Base-by-base conservation (phyloP, 1,140 invertebrate species). In the Zaprionus davidi region DNA sequence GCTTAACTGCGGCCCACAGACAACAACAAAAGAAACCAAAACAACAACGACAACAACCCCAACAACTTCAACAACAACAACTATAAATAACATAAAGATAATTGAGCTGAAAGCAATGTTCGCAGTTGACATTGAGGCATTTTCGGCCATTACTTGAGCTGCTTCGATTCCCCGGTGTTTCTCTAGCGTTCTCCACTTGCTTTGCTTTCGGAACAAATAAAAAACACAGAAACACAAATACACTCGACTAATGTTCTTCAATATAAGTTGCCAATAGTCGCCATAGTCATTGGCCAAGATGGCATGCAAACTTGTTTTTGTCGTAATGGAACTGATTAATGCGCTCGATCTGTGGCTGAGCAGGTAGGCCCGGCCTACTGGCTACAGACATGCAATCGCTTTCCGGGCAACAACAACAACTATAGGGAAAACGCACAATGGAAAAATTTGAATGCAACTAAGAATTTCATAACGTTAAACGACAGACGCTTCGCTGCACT, bases 81-180 rank as follows among this genome's bases (percentile, higher is more conserved):
- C 13, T n/a, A 34, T 26, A 59, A 49, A 63, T 46, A 56, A 70
- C 49, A 81, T 13, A 20, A 58, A 67, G 57, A 74, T 81, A 78
- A 85, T 81, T 81, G 75, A 78, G 70, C 38, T 68, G 53, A 56
- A 78, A 77, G 72, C 82, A 84, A 84, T 74, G 82, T 78, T 71
- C 74, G 69, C 71, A 68, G 69, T 84, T 84, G 81, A 74, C 81
- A 81, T 84, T 85, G 82, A 65, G 24, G 15, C 46, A 13, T 71
- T 84, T 74, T 78, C 26, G 58, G 51, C 28, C 69, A 46, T 68
- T 20, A 49, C 41, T 58, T 28, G 6, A 60, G 66, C 13, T 60
- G 41, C 31, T 59, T 17, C 22, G 7, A 36, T 65, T 12, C 20
- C 15, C 12, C 20, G 2, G 7, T 34, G 2, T 22, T 57, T 55